Base-by-base conservation (phyloP, 2,797 vertebrate genomes). In the Ara ararauna region DNA sequence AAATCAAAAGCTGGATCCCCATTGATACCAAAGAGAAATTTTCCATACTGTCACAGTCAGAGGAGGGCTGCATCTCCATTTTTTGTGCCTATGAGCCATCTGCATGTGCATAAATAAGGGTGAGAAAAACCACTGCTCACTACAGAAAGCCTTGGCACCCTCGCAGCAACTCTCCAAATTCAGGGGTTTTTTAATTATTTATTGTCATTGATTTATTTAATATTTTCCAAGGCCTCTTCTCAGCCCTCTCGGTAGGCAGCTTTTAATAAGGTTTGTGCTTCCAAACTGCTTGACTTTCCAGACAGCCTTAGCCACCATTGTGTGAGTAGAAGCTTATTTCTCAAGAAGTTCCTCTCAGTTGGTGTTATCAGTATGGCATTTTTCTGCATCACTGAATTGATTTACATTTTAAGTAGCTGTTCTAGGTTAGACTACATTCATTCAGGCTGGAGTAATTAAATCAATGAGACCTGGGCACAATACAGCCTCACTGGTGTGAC, bases 351-450 rank as follows among this genome's bases (percentile, higher is more conserved):
- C 93, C 91, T 90, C 91, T 94, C n/a, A n/a, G 89, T 45, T 85
- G 58, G 95, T 98, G 98, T 98, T 98, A 99, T 99, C 98, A 98
- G 98, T 97, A 96, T 98, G 97, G 97, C 90, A 97, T 98, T 98
- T 98, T 99, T 98, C 98, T 98, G 98, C 98, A 99, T 99, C 98
- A 97, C 96, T 98, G 98, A 97, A 98, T 98, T 98, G 97, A 98
- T 99, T 98, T 98, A 98, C 98, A 98, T 98, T 98, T 98, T 98
- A 98, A 98, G 98, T 98, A 98, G 97, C 97, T 98, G 97, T 97
- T 98, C 97, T 97, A 97, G 97, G 97, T 98, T 98, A 93, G 94
- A 97, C 97, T 97, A 90, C 97, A 98, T 98, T 98, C 97, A 97
- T 97, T 98, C 98, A 98, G 97, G 97, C 97, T 97, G 94, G 97